Percentiles rank a stretch among this genome's conserved stretches.
Evolutionary conservation across 2,113 vertebrate species (phyloP).

Genomic region (Leiothrix lutea): DNA sequence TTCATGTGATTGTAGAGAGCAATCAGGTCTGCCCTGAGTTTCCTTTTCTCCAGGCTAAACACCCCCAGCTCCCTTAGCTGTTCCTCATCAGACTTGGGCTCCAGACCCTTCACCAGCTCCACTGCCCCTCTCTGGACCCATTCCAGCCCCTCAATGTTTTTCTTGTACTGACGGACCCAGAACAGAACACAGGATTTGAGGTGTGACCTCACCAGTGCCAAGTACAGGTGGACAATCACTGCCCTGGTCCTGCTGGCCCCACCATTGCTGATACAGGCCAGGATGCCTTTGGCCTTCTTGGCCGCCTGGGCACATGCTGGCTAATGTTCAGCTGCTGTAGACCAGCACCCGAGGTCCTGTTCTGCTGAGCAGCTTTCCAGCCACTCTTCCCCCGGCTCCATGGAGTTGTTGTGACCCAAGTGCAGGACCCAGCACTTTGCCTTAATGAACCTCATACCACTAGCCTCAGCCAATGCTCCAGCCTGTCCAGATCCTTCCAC

Average conservation of each 20-base stretch:
- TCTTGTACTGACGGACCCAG: neutral
- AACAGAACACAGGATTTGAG: neutral
- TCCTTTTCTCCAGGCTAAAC: neutral
- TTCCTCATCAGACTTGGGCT: neutral
- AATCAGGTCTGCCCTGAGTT: neutral
- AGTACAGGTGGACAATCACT: neutral
- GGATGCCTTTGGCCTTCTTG: neutral
- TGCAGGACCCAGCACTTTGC: neutral
- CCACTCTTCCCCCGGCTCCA: neutral
- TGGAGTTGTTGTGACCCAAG: neutral
- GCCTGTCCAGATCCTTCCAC: neutral
- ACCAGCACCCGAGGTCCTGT: neutral
- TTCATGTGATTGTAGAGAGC: neutral
- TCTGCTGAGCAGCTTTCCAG: neutral
- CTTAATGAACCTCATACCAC: neutral
- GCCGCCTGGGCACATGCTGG: neutral
- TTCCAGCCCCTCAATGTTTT: neutral
- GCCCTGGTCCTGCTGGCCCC: neutral
- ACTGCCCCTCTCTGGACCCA: rapidly evolving
- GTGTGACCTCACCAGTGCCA: rapidly evolving
- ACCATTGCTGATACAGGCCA: neutral
- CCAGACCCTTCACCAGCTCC: neutral
- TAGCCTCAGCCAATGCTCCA: neutral
- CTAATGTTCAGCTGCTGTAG: neutral
- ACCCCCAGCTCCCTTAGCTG: neutral